Base-by-base conservation (phyloP, 2,113 vertebrate genomes). In the Ahaetulla prasina region DNA sequence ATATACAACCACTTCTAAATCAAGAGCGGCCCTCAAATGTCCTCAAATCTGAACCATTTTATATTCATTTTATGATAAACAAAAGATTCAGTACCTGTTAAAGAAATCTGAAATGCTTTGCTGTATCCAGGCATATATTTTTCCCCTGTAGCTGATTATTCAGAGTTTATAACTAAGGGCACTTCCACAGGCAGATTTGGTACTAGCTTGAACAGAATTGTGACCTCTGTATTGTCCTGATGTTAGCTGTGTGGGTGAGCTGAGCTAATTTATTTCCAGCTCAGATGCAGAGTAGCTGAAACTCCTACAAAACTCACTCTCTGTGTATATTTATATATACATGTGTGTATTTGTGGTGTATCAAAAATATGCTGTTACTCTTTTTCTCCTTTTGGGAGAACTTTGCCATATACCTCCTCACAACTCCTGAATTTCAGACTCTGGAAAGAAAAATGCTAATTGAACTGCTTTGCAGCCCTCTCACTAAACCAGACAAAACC, bases 301-400 rank as follows among this genome's bases (percentile, higher is more conserved):
- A 43, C 74, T 43, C 74, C 35, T 80, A 35, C 35, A 80, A 80
- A 80, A 80, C 20, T 22, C 74, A 22, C 35, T 39, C 16, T 20
- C 16, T 74, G 1, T 74, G 14, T 35, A 3, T 60, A 2, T 12
- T 0, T 63, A 0, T 2, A 3, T 20, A 12, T 4, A 0, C 0
- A 3, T 14, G n/a, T 80, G 68, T 39, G 16, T 80, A 3, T 43
- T 0, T 80, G 68, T 39, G 68, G 68, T 80, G 35, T 43, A 22
- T 43, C 35, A 80, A 22, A 80, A 80, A 39, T 80, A 22, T 43
- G 35, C 35, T 22, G 18, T 80, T 22, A 8, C 74, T 80, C 3
- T 43, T 80, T 80, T 80, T 43, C 8, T 80, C 1, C 8, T 22
- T 80, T 80, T 80, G 74, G 8, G 16, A 43, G 35, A 80, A 80